These are phyloP conservation scores for Desoria tigrina DNA, from an alignment of 2,888 invertebrate genomes.

Conservation along the genomic window DNA sequence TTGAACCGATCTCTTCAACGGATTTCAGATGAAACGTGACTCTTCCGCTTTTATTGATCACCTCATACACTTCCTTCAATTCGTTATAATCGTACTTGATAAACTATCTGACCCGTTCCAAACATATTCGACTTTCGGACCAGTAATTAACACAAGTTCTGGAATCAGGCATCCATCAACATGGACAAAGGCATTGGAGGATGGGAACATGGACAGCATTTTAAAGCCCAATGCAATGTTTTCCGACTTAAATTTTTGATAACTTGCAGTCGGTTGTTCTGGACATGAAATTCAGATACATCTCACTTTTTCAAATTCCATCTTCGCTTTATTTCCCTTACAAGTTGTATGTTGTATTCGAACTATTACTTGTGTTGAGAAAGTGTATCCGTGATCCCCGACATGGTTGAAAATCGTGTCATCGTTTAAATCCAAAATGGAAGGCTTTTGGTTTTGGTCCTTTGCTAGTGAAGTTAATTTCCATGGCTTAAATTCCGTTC, in stretches of 20 bases:
- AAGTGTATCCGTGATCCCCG: slow-evolving; percentile 62
- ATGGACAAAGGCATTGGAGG: slow-evolving; percentile 88
- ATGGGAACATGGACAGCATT: slow-evolving; percentile 71
- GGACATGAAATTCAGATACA: slow-evolving; percentile 35
- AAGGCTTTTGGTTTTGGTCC: slow-evolving; percentile 62
- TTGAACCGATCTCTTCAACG: slow-evolving; percentile 9
- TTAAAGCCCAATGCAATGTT: slow-evolving; percentile 48
- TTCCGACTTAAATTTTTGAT: background rate
- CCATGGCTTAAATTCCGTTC: no score
- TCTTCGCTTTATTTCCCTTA: background rate
- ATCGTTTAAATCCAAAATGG: slow-evolving; percentile 81
- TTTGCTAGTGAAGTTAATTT: no score
- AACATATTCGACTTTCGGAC: background rate
- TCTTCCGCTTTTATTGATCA: background rate
- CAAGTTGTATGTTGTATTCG: no score
- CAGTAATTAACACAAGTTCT: slow-evolving; percentile 78
- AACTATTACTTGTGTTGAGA: background rate
- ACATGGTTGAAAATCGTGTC: slow-evolving; percentile 92
- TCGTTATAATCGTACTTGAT: no score
- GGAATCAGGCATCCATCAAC: slow-evolving; percentile 80
- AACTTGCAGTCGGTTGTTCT: slow-evolving; percentile 5
- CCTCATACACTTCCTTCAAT: slow-evolving; percentile 4
- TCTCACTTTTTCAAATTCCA: background rate
- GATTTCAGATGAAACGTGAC: background rate
- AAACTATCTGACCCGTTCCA: no score